phyloP scores from a whole-genome alignment of 2,797 vertebrate species.

The Borostomias antarcticus region DNA sequence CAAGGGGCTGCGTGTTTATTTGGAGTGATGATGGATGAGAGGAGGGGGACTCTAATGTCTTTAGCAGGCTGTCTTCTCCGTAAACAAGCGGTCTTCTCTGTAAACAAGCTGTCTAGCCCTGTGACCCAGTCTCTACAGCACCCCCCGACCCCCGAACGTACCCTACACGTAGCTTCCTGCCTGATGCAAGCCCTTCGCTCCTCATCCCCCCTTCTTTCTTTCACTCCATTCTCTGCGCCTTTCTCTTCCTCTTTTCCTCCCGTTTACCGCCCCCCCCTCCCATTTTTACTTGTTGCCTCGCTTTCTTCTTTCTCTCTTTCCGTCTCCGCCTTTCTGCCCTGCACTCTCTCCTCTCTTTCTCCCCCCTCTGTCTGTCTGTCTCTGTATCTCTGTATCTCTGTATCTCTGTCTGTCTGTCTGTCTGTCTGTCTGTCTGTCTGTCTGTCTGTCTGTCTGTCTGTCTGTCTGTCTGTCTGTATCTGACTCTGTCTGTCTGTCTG shows the following conservation, averaged over 20 bases:
- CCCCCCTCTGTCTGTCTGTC: no score
- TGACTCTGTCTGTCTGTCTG: no score
- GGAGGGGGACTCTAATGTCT: slow-evolving; percentile 56
- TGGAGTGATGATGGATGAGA: slow-evolving; percentile 41
- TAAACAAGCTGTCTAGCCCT: slow-evolving; percentile 43
- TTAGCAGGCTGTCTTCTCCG: slow-evolving; percentile 51
- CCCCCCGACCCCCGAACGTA: slow-evolving; percentile 36
- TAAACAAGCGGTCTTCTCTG: slow-evolving; percentile 49
- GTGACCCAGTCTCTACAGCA: slow-evolving; percentile 27
- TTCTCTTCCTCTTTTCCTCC: no score
- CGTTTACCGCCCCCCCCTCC: no score
- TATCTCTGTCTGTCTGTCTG: slow-evolving; percentile 3
- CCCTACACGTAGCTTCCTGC: no score
- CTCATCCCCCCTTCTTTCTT: not conserved
- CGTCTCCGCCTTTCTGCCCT: slow-evolving; percentile 15
- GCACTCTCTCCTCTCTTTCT: slow-evolving; percentile 17
- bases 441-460: slow-evolving; percentile 1
- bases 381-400: not conserved
- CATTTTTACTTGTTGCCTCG: no score
- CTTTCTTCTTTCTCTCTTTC: not conserved
- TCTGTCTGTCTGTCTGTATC: not conserved
- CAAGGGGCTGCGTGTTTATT: slow-evolving; percentile 30
- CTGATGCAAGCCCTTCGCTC: no score
- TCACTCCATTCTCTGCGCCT: no score
- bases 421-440: not conserved